phyloP scores from a whole-genome alignment of 2,797 vertebrate species.

The Pterois miles region DNA sequence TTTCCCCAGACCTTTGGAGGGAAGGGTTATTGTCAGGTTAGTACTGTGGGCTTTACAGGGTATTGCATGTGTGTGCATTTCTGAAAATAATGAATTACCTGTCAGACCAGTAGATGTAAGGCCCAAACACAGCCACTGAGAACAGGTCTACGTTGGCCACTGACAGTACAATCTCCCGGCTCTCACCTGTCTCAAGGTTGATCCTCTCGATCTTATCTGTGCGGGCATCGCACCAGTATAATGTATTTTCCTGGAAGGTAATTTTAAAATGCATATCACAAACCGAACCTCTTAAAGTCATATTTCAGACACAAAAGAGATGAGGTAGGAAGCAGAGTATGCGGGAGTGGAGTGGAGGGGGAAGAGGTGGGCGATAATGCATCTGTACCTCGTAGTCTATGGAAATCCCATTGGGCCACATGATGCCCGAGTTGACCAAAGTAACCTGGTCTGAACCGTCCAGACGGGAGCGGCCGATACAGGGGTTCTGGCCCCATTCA shows the following conservation, averaged over 20 bases:
- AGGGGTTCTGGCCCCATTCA: constrained; percentile 97
- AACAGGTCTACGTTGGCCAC: constrained; percentile 98
- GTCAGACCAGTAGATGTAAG: constrained; percentile 99
- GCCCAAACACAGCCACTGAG: constrained; percentile 96
- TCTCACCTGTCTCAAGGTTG: constrained; percentile 97
- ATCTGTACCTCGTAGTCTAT: constrained; percentile 94
- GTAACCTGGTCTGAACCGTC: constrained; percentile 96
- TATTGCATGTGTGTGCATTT: constrained; percentile 79
- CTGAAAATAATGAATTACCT: constrained; percentile 98
- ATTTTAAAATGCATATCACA: constrained; percentile 87
- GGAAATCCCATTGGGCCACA: constrained; percentile 97
- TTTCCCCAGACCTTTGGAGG: constrained; percentile 73
- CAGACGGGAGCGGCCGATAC: constrained; percentile 92
- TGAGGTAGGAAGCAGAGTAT: constrained; percentile 41
- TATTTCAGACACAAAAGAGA: constrained; percentile 71
- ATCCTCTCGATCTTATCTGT: constrained; percentile 99
- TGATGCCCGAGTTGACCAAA: constrained; percentile 92
- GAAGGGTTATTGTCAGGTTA: constrained; percentile 85
- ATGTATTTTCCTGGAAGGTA: constrained; percentile 95
- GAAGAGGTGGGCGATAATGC: neutral
- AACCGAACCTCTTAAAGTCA: constrained; percentile 47
- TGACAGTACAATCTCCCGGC: constrained; percentile 96
- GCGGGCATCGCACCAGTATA: constrained; percentile 99
- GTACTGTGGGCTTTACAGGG: constrained; percentile 81
- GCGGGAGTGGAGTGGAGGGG: constrained; percentile 2